Evolutionary conservation across 2,888 invertebrate genomes (phyloP).

Genomic region (Xestobium rufovillosum): DNA sequence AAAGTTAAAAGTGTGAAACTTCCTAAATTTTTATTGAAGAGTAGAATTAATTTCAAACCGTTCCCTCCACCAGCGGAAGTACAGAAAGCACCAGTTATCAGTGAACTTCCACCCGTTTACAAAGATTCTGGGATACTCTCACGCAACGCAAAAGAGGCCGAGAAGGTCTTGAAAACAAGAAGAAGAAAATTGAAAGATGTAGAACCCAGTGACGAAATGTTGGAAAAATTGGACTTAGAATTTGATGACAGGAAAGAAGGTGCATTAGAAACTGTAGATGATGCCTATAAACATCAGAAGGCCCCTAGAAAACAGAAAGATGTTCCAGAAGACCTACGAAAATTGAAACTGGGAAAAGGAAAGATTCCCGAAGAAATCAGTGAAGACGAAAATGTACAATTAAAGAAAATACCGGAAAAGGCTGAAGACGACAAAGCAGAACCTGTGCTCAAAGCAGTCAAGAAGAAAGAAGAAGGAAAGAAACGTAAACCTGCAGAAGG

Average conservation of each 20-base stretch:
- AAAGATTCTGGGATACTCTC: conserved; percentile 45
- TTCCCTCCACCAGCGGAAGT: conserved; percentile 42
- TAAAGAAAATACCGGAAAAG: conserved; percentile 49
- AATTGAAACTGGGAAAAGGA: conserved; percentile 43
- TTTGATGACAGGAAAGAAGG: conserved; percentile 37
- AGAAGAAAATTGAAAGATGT: conserved; percentile 40
- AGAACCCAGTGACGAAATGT: conserved; percentile 36
- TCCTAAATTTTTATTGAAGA: conserved; percentile 45
- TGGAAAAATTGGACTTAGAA: conserved; percentile 44
- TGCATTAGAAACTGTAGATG: conserved; percentile 39
- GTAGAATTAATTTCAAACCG: conserved; percentile 41
- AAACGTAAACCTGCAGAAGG: conserved; percentile 27
- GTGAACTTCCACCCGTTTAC: conserved; percentile 39
- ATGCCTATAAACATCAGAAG: conserved; percentile 38
- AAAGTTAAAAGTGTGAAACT: conserved; percentile 36
- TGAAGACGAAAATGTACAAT: conserved; percentile 42
- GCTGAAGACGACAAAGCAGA: conserved; percentile 32
- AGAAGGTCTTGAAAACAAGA: conserved; percentile 42
- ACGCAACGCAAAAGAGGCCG: conserved; percentile 45
- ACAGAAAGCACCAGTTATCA: conserved; percentile 36
- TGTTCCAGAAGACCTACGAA: conserved; percentile 25
- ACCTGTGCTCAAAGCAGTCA: conserved; percentile 5
- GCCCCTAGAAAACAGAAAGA: conserved; percentile 31
- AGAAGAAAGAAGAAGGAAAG: conserved; percentile 30
- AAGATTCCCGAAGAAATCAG: conserved; percentile 41